Conservation (phyloP, 2,113 vertebrate genomes). For the Pipra filicauda region DNA sequence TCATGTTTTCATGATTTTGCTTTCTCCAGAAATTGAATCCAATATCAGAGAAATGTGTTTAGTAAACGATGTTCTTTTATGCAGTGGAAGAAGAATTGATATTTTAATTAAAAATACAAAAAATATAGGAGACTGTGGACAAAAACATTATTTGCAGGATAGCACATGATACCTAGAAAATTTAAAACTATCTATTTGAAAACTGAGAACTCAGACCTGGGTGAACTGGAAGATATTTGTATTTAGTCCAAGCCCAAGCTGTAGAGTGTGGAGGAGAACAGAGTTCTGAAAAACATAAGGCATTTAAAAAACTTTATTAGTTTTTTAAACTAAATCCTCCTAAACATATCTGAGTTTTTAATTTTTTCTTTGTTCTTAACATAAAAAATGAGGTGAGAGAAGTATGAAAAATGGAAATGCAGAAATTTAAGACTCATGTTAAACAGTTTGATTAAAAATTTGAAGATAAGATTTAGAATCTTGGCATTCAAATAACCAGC, state of each 20-base stretch:
- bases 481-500: conserved; percentile 22
- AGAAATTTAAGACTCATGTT: neutral
- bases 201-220: neutral
- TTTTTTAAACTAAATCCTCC: neutral
- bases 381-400: neutral
- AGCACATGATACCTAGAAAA: neutral
- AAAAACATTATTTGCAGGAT: neutral
- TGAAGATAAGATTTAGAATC: conserved; percentile 23
- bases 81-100: neutral
- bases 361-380: neutral
- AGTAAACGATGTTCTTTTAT: neutral
- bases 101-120: neutral
- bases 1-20: neutral
- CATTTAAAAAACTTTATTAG: neutral
- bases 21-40: neutral
- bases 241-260: neutral
- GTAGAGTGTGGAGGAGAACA: neutral
- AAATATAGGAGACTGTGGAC: neutral
- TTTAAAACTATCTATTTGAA: neutral
- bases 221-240: neutral
- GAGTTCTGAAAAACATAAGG: neutral
- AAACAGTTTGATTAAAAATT: conserved; percentile 26
- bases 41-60: neutral
- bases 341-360: neutral
- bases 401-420: neutral